Conservation (phyloP, 2,797 vertebrate genomes). For the Dipus sagitta region DNA sequence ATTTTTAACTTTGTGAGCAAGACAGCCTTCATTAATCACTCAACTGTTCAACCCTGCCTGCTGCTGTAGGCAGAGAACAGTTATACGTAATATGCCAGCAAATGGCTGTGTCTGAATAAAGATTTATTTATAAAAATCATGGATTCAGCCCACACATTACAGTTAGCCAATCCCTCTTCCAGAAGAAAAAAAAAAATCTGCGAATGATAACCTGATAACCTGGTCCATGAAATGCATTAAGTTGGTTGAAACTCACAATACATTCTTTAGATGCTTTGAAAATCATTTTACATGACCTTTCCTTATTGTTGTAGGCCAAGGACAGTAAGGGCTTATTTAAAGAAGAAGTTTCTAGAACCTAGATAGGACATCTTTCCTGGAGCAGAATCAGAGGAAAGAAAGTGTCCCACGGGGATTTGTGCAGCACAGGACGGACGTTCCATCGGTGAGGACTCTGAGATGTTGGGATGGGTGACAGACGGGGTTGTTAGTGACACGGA, state of each 20-base stretch:
- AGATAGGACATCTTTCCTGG: constrained; percentile 42
- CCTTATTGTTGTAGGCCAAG: constrained; percentile 19
- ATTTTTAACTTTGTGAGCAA: too few relatives aligned
- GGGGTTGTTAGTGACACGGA: not conserved
- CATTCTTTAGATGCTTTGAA: not conserved
- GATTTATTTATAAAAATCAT: constrained; percentile 65
- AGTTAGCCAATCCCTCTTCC: constrained; percentile 2
- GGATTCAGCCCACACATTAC: not conserved
- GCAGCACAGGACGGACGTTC: not conserved
- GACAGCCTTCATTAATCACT: not conserved
- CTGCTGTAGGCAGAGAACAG: not conserved
- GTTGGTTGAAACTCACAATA: not conserved
- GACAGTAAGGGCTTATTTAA: not conserved
- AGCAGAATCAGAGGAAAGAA: constrained; percentile 12
- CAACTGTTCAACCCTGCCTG: not conserved
- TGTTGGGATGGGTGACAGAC: constrained; percentile 50
- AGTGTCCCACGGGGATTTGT: constrained; percentile 25
- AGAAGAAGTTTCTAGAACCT: constrained; percentile 27
- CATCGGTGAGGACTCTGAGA: not conserved
- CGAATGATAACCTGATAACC: not conserved
- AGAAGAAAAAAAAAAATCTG: not conserved
- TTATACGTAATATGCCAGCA: not conserved
- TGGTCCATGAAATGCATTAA: not conserved
- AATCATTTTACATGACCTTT: constrained; percentile 31
- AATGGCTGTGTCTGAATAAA: constrained; percentile 13